Evolutionary conservation across 2,113 vertebrate species (phyloP).

Genomic region (Caranx melampygus): DNA sequence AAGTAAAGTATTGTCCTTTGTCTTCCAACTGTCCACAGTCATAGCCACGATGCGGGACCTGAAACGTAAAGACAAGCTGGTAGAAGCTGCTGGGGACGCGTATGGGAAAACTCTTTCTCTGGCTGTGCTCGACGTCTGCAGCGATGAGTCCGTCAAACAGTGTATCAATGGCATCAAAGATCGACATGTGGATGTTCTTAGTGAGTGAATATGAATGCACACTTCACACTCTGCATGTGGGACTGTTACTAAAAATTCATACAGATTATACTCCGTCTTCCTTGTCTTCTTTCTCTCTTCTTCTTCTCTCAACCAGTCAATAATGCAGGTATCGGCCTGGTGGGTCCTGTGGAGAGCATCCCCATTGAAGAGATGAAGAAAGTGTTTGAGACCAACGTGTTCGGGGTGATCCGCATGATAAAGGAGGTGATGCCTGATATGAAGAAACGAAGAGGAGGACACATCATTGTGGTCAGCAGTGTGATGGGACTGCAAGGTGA

Average conservation of each 20-base stretch:
- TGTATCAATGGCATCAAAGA: slow-evolving; percentile 85
- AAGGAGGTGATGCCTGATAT: slow-evolving; percentile 85
- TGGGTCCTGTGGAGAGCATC: slow-evolving; percentile 83
- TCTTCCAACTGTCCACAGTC: slow-evolving; percentile 77
- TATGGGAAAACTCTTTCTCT: slow-evolving; percentile 86
- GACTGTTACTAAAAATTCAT: background rate
- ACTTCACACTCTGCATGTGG: background rate
- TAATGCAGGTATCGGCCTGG: slow-evolving; percentile 83
- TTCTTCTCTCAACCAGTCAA: slow-evolving; percentile 69
- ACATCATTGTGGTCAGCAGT: slow-evolving; percentile 84
- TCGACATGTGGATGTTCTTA: slow-evolving; percentile 86
- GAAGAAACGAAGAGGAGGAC: slow-evolving; percentile 80
- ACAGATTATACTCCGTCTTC: background rate
- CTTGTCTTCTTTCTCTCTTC: background rate
- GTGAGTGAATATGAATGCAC: slow-evolving; percentile 74
- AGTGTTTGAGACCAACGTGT: slow-evolving; percentile 86
- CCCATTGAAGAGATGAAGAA: slow-evolving; percentile 83
- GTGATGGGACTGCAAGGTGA: slow-evolving; percentile 85
- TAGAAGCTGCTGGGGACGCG: slow-evolving; percentile 83
- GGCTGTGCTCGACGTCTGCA: slow-evolving; percentile 89
- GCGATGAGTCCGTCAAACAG: slow-evolving; percentile 85
- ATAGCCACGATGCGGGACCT: slow-evolving; percentile 93
- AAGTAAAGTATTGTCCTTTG: background rate
- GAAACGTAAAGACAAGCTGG: slow-evolving; percentile 84
- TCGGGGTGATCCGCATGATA: slow-evolving; percentile 83